Percentiles rank a stretch among this genome's conserved stretches.
Evolutionary conservation across 1,140 invertebrate species (phyloP).

Genomic region (Penaeus vannamei): DNA sequence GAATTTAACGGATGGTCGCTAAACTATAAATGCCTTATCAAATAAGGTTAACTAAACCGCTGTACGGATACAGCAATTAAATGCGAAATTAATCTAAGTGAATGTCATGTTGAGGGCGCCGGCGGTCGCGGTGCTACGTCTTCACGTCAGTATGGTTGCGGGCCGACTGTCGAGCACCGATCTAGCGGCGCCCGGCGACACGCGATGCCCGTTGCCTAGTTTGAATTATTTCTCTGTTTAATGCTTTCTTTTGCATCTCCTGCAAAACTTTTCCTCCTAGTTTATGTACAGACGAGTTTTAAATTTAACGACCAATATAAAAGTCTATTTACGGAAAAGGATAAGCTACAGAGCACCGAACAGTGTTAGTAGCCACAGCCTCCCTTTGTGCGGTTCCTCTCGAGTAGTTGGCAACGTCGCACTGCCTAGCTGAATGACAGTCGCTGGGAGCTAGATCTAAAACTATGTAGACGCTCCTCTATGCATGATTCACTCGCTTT

Average conservation of each 20-base stretch:
- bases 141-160: slow-evolving; percentile 28
- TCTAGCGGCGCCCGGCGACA: slow-evolving; percentile 38
- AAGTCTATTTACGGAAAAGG: too few relatives aligned
- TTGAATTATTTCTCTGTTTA: slow-evolving; percentile 41
- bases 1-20: neutral
- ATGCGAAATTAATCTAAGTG: slow-evolving; percentile 3
- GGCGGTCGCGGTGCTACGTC: slow-evolving; percentile 17
- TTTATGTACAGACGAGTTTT: neutral
- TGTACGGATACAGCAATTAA: neutral
- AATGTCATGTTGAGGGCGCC: slow-evolving; percentile 55
- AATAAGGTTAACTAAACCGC: slow-evolving; percentile 26
- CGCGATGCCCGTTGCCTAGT: slow-evolving; percentile 49
- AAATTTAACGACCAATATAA: too few relatives aligned
- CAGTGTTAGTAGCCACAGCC: too few relatives aligned
- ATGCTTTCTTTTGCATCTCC: slow-evolving; percentile 5
- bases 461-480: slow-evolving; percentile 5
- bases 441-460: slow-evolving; percentile 55
- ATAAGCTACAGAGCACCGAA: too few relatives aligned
- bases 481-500: too few relatives aligned
- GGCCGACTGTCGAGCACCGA: slow-evolving; percentile 42
- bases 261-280: neutral
- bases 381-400: too few relatives aligned
- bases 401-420: slow-evolving; percentile 45
- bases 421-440: slow-evolving; percentile 55
- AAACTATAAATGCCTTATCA: slow-evolving; percentile 17